Base-by-base conservation (phyloP, 1,140 invertebrate genomes). In the Panulirus ornatus region DNA sequence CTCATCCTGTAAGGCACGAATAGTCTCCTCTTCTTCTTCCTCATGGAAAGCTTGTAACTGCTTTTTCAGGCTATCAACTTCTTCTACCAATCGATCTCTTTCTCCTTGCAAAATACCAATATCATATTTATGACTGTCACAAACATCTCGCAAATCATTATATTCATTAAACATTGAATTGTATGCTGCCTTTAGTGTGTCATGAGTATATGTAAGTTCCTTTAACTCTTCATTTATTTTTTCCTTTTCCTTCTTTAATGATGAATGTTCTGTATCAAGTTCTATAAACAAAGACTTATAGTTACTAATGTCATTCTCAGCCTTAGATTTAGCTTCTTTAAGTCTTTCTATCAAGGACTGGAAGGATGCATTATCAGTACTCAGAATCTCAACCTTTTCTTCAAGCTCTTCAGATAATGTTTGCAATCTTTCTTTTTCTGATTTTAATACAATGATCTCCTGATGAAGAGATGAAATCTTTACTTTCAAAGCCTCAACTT, bases 1-100 rank as follows among this genome's bases (percentile, higher is more conserved):
- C 58, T 92, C 89, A 34, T 92, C 90, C 79, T 92, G 90, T 87
- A 92, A 88, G 63, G 88, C 92, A 81, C 90, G 90, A 38, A 92
- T 91, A 47, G 76, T 92, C 42, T 86, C 92, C 73, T 92, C 92
- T 66, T 91, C 87, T n/a, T 91, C 90, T 75, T 92, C 92, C 66
- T 92, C 90, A 30, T 91, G 90, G 30, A 91, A 75, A 22, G 92
- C 92, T 36, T 89, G 63, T n/a, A 92, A 42, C 40, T 92, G 90
- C 42, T 91, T 89, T 27, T 88, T 91, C 51, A 92, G 83, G 11
- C 89, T 86, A 22, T 91, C 76, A 19, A 91, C 90, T 42, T 92
- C 92, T 19, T 92, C 92, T 3, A 81, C 71, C 5, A 92, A 42
- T 19, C 89, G 79, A 82, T 92, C 92, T 34, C 92, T 78, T 82